Evolutionary conservation across 92 coral and sea anemone genomes (phyloP).

Genomic region (Bergia sp.): DNA sequence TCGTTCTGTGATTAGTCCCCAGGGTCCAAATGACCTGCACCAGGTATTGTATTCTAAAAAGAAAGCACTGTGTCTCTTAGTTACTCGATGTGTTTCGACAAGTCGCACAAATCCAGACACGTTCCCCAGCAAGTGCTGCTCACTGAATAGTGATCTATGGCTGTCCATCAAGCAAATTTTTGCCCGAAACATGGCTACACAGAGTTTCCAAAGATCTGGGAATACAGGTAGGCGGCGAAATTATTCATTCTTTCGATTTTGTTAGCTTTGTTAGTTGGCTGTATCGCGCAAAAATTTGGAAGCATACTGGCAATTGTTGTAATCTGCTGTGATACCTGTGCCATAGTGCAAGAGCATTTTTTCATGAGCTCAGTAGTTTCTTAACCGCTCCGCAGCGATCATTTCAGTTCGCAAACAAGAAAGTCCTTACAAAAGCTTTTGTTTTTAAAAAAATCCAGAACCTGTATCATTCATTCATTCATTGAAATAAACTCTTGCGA

Average conservation of each 20-base stretch:
- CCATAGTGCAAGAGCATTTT: too few species aligned
- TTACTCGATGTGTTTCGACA: constrained; percentile 9
- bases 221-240: neutral
- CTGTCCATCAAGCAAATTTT: neutral
- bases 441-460: neutral
- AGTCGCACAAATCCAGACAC: neutral
- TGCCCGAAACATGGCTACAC: constrained; percentile 2
- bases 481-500: neutral
- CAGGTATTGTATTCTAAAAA: neutral
- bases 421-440: neutral
- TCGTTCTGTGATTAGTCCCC: constrained; percentile 13
- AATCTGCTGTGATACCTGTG: too few species aligned
- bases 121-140: neutral
- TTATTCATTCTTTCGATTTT: neutral
- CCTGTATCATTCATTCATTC: neutral
- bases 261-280: neutral
- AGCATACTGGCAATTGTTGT: too few species aligned
- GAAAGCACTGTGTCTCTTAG: constrained; percentile 21
- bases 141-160: neutral
- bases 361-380: too few species aligned
- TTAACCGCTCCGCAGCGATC: neutral
- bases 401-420: neutral
- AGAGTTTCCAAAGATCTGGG: constrained; percentile 16
- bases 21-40: neutral
- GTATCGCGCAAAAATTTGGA: too few species aligned